A percentile compares a stretch with the other conserved stretches of the same genome.
These are phyloP conservation scores for Columba livia DNA, from an alignment of 2,113 vertebrate genomes.

Conservation along the genomic window DNA sequence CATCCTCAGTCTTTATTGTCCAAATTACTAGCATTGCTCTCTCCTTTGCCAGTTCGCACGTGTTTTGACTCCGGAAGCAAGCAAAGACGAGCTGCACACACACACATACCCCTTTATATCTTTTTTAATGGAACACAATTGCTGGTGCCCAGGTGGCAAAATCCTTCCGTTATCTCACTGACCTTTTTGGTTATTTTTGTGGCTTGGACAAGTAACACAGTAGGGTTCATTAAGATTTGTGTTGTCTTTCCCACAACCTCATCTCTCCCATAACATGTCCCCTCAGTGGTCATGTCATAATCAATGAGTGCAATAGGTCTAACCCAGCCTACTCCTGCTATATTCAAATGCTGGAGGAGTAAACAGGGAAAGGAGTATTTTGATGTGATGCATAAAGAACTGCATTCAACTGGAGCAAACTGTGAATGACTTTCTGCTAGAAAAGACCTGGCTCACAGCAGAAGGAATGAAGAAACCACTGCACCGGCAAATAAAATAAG, in stretches of 20 bases:
- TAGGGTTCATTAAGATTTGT: neutral
- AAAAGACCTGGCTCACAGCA: neutral
- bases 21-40: neutral
- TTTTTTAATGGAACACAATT: neutral
- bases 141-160: neutral
- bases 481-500: neutral
- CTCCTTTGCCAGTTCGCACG: neutral
- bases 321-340: neutral
- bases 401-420: no score
- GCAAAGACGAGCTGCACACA: neutral
- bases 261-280: fast-evolving
- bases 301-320: neutral
- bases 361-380: neutral
- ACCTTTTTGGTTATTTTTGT: neutral
- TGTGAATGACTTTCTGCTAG: neutral
- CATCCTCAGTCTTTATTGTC: neutral
- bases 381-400: neutral
- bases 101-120: neutral
- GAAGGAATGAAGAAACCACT: neutral
- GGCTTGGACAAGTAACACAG: neutral
- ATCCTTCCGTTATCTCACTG: neutral
- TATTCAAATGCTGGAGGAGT: neutral
- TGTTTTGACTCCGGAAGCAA: neutral
- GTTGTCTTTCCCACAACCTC: neutral
- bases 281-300: neutral